Base-by-base conservation (phyloP, 2,113 vertebrate genomes). In the Amazona vittata region DNA sequence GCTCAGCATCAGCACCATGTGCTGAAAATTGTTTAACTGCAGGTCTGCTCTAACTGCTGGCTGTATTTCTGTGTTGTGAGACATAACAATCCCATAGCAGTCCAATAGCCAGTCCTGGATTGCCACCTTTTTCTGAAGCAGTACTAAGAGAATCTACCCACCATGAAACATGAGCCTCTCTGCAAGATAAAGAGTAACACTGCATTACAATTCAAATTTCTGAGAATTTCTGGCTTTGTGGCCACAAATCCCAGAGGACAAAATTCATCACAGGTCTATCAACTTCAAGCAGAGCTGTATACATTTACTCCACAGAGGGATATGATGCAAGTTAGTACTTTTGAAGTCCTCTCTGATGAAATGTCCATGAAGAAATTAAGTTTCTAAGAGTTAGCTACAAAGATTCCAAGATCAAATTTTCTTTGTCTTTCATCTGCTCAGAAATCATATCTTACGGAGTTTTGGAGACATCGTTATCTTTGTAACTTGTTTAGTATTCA, bases 1-100 rank as follows among this genome's bases (percentile, higher is more conserved):
- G 6, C 21, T 75, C 31, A 35, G 22, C 13, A 75, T 18, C 2
- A 5, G 44, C 46, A 57, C 3, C 0, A 0, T 17, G 6, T 63
- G 47, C 47, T 83, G 35, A 57, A 69, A 49, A 8, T 33, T 76
- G 15, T 83, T 76, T n/a, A 67, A 44, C 25, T 49, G 35, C 8
- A 52, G 9, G 9, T 62, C 10, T 52, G 55, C 44, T 59, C 28
- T 41, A 84, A 65, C 9, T 50, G 16, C 68, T 50, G 35, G 14
- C 47, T 83, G 5, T 20, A 28, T 86, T 69, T 60, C 31, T 19
- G 5, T 55, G 47, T 57, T 78, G 18, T 33, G 28, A 84, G 25
- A 67, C 9, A 3, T 10, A 83, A 59, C 16, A 70, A 47, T 2
- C 31, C 15, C 31, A 37, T 0, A 31, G 44, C 5, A 59, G n/a